Percentiles rank a stretch among this genome's conserved stretches.
Evolutionary conservation across 92 coral and sea anemone species (phyloP).

Genomic region (Bergia sp.): DNA sequence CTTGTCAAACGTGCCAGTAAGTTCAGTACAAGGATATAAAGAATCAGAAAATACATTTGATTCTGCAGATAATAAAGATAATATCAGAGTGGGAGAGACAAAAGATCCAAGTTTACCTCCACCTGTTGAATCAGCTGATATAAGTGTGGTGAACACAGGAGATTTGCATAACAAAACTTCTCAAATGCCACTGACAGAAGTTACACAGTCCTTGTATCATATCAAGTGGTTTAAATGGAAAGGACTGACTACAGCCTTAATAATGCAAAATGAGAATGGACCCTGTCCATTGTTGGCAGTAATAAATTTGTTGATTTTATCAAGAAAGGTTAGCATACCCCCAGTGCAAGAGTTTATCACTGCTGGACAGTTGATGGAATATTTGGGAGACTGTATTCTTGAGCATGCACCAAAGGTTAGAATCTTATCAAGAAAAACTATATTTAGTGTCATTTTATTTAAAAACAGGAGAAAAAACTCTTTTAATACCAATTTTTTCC

Average conservation of each 20-base stretch:
- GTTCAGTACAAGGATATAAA: neutral
- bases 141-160: neutral
- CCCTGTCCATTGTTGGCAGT: constrained; percentile 96
- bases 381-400: constrained; percentile 90
- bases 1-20: neutral
- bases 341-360: constrained; percentile 88
- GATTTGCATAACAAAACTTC: constrained; percentile 11
- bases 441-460: neutral
- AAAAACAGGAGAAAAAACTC: neutral
- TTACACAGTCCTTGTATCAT: constrained; percentile 75
- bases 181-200: constrained; percentile 35
- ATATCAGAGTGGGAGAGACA: constrained; percentile 1
- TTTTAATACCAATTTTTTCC: no score
- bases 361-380: constrained; percentile 93
- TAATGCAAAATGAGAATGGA: constrained; percentile 98
- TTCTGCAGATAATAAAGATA: neutral
- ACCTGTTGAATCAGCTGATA: constrained; percentile 33
- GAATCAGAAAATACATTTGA: constrained; percentile 1
- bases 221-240: constrained; percentile 96
- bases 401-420: constrained; percentile 93
- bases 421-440: no score
- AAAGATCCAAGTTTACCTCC: neutral
- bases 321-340: constrained; percentile 79
- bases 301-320: constrained; percentile 82
- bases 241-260: constrained; percentile 83